A percentile compares a stretch with the other conserved stretches of the same genome.
Evolutionary conservation across 2,888 invertebrate species (phyloP).

Genomic region (Zaprionus bogoriensis): DNA sequence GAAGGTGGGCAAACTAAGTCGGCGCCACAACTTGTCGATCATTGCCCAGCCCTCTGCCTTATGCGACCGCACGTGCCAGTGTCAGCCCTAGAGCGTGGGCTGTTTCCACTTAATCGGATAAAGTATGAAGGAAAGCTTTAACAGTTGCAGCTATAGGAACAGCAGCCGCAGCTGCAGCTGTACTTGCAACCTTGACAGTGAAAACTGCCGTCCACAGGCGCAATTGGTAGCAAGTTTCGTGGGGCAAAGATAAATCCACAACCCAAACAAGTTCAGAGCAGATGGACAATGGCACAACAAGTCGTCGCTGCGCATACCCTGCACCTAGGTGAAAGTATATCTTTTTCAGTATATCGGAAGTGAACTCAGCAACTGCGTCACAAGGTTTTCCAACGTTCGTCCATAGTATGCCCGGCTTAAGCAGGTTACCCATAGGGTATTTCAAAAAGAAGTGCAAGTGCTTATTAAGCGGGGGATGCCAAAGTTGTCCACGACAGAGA

Average conservation of each 20-base stretch:
- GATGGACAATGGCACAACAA: background rate
- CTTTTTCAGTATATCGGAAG: too few species aligned
- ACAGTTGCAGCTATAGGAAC: background rate
- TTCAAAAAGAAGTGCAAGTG: background rate
- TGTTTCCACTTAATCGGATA: slow-evolving; percentile 1
- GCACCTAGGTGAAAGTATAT: too few species aligned
- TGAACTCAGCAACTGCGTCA: too few species aligned
- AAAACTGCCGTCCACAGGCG: slow-evolving; percentile 1
- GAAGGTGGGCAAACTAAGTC: background rate
- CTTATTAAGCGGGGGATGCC: background rate
- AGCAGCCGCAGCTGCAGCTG: background rate
- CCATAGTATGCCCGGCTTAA: background rate
- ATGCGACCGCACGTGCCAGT: slow-evolving; percentile 28
- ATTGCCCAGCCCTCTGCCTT: slow-evolving; percentile 4
- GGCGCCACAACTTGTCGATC: slow-evolving; percentile 36
- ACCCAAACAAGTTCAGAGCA: slow-evolving; percentile 9
- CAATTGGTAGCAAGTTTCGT: slow-evolving; percentile 12
- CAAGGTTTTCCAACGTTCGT: background rate
- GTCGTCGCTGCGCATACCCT: background rate
- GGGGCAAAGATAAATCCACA: slow-evolving; percentile 20
- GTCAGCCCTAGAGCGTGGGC: background rate
- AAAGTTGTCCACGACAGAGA: background rate
- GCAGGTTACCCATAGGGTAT: background rate
- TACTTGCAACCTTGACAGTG: slow-evolving; percentile 1
- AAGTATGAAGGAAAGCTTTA: slow-evolving; percentile 8